phyloP scores from a whole-genome alignment of 2,888 invertebrate species.

The Eupithecia inturbata region DNA sequence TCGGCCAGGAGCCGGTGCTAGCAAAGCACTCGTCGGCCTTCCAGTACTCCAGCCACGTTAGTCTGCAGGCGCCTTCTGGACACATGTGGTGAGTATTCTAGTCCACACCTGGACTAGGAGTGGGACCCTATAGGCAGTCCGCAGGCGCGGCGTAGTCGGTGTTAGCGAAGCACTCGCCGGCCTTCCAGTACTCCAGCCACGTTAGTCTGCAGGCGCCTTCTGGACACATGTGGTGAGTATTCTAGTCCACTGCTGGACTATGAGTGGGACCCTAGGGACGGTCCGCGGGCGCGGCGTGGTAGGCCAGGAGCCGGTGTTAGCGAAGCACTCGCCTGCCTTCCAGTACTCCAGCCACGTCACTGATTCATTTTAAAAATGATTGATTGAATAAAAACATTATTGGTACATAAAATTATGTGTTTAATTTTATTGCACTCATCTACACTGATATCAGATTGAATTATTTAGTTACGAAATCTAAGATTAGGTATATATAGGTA shows the following conservation, averaged over 20 bases:
- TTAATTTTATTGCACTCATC: no score
- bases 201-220: slow-evolving; percentile 98
- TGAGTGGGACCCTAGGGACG: background rate
- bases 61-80: slow-evolving; percentile 97
- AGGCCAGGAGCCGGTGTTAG: slow-evolving; percentile 97
- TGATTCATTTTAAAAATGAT: no score
- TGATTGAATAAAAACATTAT: no score
- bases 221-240: slow-evolving; percentile 96
- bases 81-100: slow-evolving; percentile 93
- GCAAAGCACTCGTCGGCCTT: slow-evolving; percentile 95
- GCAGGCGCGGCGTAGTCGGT: slow-evolving; percentile 93
- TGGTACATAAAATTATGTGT: no score
- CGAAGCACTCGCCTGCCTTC: slow-evolving; percentile 95
- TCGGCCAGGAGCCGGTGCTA: slow-evolving; percentile 98
- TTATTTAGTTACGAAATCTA: no score
- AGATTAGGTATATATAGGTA: no score
- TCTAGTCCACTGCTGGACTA: background rate
- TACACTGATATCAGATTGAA: no score
- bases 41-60: slow-evolving; percentile 99
- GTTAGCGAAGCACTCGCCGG: slow-evolving; percentile 93
- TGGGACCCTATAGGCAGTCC: background rate
- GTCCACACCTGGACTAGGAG: background rate
- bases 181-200: slow-evolving; percentile 99
- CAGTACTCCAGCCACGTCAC: slow-evolving; percentile 99
- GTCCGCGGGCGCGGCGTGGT: slow-evolving; percentile 90